Percentiles rank a stretch among this genome's conserved stretches.
Evolutionary conservation across 92 coral and sea anemone genomes (phyloP).

Genomic region (Pocillopora grandis): DNA sequence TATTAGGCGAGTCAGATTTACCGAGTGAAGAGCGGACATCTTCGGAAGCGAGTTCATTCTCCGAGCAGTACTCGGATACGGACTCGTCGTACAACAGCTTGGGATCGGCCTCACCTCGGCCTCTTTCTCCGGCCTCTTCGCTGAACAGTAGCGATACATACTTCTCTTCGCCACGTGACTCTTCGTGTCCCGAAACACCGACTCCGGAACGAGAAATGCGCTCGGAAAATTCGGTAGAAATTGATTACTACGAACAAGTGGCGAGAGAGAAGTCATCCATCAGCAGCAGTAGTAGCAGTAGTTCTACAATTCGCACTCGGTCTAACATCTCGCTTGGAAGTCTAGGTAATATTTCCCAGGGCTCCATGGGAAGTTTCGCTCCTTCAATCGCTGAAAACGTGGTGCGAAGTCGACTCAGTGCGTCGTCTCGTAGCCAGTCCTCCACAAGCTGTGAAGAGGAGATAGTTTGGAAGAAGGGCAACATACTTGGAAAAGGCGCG

Average conservation of each 20-base stretch:
- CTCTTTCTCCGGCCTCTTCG: slow-evolving; percentile 65
- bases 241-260: slow-evolving; percentile 49
- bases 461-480: slow-evolving; percentile 95
- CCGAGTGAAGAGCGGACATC: slow-evolving; percentile 10
- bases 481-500: slow-evolving; percentile 91
- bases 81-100: slow-evolving; percentile 86
- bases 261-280: slow-evolving; percentile 36
- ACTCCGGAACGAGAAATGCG: slow-evolving; percentile 39
- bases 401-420: slow-evolving; percentile 74
- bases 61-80: slow-evolving; percentile 63
- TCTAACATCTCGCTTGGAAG: slow-evolving; percentile 38
- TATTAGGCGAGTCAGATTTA: slow-evolving; percentile 5
- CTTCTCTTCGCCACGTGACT: slow-evolving; percentile 66
- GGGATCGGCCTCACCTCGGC: slow-evolving; percentile 66
- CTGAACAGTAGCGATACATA: slow-evolving; percentile 68
- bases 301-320: slow-evolving; percentile 59
- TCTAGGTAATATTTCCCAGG: slow-evolving; percentile 43
- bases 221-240: slow-evolving; percentile 66
- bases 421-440: slow-evolving; percentile 55
- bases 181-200: slow-evolving; percentile 46
- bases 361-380: slow-evolving; percentile 51
- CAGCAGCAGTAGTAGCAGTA: slow-evolving; percentile 49
- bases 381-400: slow-evolving; percentile 23
- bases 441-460: slow-evolving; percentile 85
- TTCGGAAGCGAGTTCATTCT: slow-evolving; percentile 29